Percentiles rank a stretch among this genome's conserved stretches.
Conservation (phyloP, 2,888 invertebrate species). For the Nomada lathburiana region DNA sequence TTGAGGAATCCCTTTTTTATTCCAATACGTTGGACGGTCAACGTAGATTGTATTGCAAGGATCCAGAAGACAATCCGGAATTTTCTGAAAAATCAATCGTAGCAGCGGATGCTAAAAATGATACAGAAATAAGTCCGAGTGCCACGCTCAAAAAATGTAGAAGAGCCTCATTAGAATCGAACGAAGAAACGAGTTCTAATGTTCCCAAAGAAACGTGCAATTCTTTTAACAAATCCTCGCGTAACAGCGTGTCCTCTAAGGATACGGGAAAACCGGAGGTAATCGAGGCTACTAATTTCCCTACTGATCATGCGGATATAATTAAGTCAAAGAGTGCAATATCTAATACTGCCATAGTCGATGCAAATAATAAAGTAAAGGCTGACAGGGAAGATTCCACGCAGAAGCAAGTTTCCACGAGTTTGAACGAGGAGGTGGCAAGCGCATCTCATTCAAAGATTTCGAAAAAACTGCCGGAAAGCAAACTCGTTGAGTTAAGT, state of each 20-base stretch:
- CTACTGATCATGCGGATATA: slow-evolving; percentile 13
- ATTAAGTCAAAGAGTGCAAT: slow-evolving; percentile 42
- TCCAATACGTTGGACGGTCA: slow-evolving; percentile 30
- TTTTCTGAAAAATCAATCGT: slow-evolving; percentile 8
- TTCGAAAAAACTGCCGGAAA: slow-evolving; percentile 39
- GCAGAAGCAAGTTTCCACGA: neutral
- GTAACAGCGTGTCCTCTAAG: slow-evolving; percentile 14
- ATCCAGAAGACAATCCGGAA: slow-evolving; percentile 8
- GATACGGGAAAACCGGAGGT: slow-evolving; percentile 1
- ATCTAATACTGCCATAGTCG: slow-evolving; percentile 42
- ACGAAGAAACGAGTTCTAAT: neutral
- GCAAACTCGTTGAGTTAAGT: slow-evolving; percentile 18
- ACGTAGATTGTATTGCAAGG: slow-evolving; percentile 19
- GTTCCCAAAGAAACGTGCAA: slow-evolving; percentile 21
- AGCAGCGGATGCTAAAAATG: neutral
- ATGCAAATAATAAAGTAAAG: slow-evolving; percentile 46
- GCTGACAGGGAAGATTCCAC: neutral
- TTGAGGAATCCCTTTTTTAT: slow-evolving; percentile 13
- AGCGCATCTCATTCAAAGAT: slow-evolving; percentile 11
- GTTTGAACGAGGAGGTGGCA: slow-evolving; percentile 2
- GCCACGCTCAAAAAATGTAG: neutral
- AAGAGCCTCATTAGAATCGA: slow-evolving; percentile 22
- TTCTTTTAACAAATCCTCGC: slow-evolving; percentile 20
- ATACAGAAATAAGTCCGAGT: neutral
- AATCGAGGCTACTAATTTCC: slow-evolving; percentile 5